A percentile compares a stretch with the other conserved stretches of the same genome.
Conservation (phyloP, 2,888 invertebrate genomes). For the Pheosia gnoma region DNA sequence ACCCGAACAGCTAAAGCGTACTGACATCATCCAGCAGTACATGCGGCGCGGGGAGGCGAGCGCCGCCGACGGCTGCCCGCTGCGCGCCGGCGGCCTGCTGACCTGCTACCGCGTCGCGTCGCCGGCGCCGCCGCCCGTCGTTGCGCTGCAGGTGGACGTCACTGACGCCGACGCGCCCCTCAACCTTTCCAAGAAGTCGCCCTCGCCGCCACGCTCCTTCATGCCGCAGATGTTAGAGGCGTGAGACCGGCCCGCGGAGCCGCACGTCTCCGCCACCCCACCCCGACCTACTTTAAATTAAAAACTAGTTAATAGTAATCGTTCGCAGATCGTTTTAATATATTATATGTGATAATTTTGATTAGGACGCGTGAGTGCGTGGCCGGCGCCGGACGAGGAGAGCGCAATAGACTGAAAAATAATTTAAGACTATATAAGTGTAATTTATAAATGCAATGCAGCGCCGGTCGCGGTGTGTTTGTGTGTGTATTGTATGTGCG, state of each 20-base stretch:
- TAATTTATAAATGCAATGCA: constrained; percentile 86
- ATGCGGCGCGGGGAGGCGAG: constrained; percentile 90
- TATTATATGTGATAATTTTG: constrained; percentile 87
- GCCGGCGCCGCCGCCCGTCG: constrained; percentile 79
- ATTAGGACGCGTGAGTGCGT: constrained; percentile 82
- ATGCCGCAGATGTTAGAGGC: constrained; percentile 87
- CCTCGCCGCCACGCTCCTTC: constrained; percentile 83
- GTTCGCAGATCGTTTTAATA: constrained; percentile 86
- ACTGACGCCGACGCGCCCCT: constrained; percentile 94
- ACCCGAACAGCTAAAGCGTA: constrained; percentile 95
- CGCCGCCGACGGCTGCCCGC: constrained; percentile 72
- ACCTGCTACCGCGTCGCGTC: constrained; percentile 69
- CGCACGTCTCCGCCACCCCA: constrained; percentile 78
- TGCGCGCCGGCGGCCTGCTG: constrained; percentile 65
- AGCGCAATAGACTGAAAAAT: constrained; percentile 85
- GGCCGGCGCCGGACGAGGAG: constrained; percentile 83
- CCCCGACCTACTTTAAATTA: constrained; percentile 83
- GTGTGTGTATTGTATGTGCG: constrained; percentile 85
- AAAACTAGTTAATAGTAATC: constrained; percentile 79
- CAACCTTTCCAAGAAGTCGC: constrained; percentile 94
- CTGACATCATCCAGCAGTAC: constrained; percentile 96
- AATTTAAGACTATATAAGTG: constrained; percentile 85
- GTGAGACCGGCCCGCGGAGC: constrained; percentile 84
- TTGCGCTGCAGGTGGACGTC: constrained; percentile 88
- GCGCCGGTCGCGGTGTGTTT: constrained; percentile 86